Evolutionary conservation across 2,797 vertebrate genomes (phyloP).

Genomic region (Helostoma temminkii): DNA sequence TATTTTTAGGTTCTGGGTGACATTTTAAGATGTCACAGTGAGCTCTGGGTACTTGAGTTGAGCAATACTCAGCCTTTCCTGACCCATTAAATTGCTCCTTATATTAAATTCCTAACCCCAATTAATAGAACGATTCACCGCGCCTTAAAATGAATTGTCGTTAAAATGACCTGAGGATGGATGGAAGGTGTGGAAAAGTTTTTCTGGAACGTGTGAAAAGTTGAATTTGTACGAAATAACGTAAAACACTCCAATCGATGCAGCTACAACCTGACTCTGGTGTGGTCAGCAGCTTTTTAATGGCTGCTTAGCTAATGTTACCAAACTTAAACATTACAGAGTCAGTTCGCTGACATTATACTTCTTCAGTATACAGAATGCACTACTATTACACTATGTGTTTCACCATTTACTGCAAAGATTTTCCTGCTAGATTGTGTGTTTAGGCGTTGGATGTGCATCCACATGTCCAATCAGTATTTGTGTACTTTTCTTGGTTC

Average conservation of each 20-base stretch:
- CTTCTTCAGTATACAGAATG: background rate
- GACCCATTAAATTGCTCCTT: too few relatives aligned
- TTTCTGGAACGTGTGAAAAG: too few relatives aligned
- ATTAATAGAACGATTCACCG: too few relatives aligned
- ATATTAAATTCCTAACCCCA: too few relatives aligned
- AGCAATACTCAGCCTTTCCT: background rate
- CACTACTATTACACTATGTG: background rate
- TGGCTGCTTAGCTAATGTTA: background rate
- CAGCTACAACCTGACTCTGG: too few relatives aligned
- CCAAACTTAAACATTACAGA: background rate
- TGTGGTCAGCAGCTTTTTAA: background rate
- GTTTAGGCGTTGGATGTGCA: background rate
- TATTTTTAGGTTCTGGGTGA: background rate
- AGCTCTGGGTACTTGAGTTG: background rate
- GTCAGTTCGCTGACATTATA: too few relatives aligned
- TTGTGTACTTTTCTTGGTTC: conserved; percentile 29
- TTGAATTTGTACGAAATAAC: too few relatives aligned
- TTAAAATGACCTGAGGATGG: too few relatives aligned
- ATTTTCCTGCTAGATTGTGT: conserved; percentile 14
- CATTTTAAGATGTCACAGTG: background rate
- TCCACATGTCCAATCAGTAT: conserved; percentile 37
- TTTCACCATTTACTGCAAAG: background rate
- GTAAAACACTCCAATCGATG: background rate
- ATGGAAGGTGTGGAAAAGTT: too few relatives aligned
- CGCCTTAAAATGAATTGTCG: too few relatives aligned